A percentile compares a stretch with the other conserved stretches of the same genome.
Evolutionary conservation across 2,797 vertebrate species (phyloP).

Genomic region (Monodelphis domestica): DNA sequence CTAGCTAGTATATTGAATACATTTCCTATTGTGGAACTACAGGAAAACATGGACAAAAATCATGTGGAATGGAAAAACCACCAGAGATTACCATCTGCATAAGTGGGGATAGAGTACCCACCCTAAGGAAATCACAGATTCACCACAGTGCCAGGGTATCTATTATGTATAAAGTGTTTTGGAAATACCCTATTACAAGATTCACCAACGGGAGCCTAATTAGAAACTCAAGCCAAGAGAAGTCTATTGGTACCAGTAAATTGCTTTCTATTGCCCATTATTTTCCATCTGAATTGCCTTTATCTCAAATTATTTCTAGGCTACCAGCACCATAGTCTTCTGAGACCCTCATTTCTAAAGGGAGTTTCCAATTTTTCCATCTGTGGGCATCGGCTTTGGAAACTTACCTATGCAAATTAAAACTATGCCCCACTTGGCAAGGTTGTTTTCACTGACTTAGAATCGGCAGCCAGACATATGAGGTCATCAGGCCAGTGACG

Average conservation of each 20-base stretch:
- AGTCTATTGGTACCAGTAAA: too few relatives aligned
- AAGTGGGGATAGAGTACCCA: not conserved
- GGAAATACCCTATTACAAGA: not conserved
- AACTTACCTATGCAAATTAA: not conserved
- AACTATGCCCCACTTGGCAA: not conserved
- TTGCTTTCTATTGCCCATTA: not conserved
- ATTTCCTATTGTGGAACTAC: not conserved
- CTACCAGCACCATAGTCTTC: fast-evolving
- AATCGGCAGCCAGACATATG: not conserved
- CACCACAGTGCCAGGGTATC: not conserved
- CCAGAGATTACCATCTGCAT: not conserved
- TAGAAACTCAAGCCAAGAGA: not conserved
- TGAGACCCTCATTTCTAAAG: not conserved
- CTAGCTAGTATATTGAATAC: not conserved
- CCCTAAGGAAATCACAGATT: not conserved
- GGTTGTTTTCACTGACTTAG: not conserved
- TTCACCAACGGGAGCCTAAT: not conserved
- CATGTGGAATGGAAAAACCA: not conserved
- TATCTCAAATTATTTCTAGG: not conserved
- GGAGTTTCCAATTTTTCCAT: not conserved
- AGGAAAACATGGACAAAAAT: not conserved
- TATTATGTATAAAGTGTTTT: not conserved
- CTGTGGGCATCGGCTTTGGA: not conserved
- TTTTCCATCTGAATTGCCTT: not conserved
- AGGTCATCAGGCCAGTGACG: not conserved